phyloP scores from a whole-genome alignment of 2,797 vertebrate species.

The Otolemur crassicaudatus region DNA sequence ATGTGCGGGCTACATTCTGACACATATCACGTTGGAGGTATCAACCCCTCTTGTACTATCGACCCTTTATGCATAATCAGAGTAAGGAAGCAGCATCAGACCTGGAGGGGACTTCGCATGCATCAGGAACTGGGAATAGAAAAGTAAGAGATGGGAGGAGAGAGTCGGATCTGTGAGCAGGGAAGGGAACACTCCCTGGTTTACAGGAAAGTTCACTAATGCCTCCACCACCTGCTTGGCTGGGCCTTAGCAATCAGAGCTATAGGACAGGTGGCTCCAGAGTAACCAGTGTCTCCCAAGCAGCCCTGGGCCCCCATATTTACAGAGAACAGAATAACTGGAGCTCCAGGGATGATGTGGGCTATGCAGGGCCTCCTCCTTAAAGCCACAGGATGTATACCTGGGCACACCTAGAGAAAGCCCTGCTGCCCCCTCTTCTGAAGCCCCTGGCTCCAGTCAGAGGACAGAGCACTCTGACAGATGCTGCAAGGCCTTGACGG shows the following conservation, averaged over 20 bases:
- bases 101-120: rapidly evolving
- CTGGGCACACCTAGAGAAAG: not conserved
- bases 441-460: not conserved
- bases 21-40: rapidly evolving
- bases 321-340: not conserved
- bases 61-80: rapidly evolving
- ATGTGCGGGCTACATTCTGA: not conserved
- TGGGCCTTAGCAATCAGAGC: not conserved
- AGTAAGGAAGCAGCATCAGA: rapidly evolving
- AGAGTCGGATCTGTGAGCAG: rapidly evolving
- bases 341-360: not conserved
- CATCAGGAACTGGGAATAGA: rapidly evolving
- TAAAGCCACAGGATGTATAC: no score
- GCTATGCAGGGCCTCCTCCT: not conserved
- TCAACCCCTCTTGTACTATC: rapidly evolving
- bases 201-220: rapidly evolving
- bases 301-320: not conserved
- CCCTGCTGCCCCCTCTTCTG: not conserved
- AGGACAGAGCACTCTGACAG: rapidly evolving
- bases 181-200: not conserved
- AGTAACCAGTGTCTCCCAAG: rapidly evolving
- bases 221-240: rapidly evolving
- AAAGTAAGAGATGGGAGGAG: not conserved
- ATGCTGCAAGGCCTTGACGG: rapidly evolving
- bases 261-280: not conserved